These are phyloP conservation scores for Muricea muricata DNA, from an alignment of 92 coral and sea anemone genomes.

Conservation along the genomic window DNA sequence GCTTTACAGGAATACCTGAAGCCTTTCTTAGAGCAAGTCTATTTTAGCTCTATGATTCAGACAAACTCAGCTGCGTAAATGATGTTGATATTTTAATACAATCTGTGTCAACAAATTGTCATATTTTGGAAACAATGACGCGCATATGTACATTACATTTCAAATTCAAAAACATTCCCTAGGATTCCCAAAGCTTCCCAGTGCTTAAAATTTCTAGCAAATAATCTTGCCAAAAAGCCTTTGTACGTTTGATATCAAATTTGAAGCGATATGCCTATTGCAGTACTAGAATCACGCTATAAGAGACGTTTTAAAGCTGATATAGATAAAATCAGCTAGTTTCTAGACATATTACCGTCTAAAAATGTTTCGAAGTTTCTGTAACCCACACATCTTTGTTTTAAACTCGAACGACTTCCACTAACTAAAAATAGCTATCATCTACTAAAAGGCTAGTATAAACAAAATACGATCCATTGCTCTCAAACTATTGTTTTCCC, in stretches of 20 bases:
- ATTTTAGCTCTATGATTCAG: not conserved
- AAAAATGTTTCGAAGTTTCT: no score
- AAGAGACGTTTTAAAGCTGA: not conserved
- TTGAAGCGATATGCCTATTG: no score
- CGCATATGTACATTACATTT: not conserved
- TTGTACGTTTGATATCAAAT: no score
- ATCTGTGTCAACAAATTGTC: not conserved
- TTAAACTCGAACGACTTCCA: no score
- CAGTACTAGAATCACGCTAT: not conserved
- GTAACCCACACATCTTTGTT: no score
- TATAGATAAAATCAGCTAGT: not conserved
- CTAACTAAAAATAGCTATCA: not conserved
- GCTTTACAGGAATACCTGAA: not conserved
- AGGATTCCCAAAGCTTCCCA: not conserved
- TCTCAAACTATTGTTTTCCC: not conserved
- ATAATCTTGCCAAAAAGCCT: no score
- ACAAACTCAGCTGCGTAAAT: not conserved
- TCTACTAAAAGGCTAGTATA: not conserved
- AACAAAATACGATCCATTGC: not conserved
- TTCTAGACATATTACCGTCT: not conserved
- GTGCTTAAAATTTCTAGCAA: not conserved
- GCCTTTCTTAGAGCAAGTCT: not conserved
- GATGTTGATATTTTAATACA: not conserved
- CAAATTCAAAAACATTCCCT: no score
- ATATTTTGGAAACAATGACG: not conserved